Evolutionary conservation across 2,113 vertebrate genomes (phyloP), one percentile per base, ranked within the genome.

Genomic region (Brachyhypopomus gauderio): DNA sequence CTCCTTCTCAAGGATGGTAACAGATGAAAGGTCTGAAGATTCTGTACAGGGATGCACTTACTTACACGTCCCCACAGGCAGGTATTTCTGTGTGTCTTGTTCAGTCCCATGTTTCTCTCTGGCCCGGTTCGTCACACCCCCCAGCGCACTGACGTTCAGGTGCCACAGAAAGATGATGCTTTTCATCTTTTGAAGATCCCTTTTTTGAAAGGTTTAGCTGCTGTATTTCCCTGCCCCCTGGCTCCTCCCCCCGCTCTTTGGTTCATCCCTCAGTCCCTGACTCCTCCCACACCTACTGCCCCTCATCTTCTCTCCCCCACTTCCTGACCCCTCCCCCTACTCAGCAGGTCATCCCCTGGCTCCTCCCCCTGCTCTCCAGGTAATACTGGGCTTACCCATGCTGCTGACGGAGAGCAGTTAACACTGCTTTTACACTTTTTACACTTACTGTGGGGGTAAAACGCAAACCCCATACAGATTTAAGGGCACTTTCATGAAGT

Each of bases 391-490:
- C 56, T 20, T 45, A 52, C 78, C 16, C 75, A 67, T 30, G 55
- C 63, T 78, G 75, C 58, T 41, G 58, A 36, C 70, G 75, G 45
- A 80, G 84, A 81, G 58, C 85, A 58, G 34, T 74, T 80, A 64
- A 78, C 67, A 64, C 74, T 63, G 56, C 73, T 77, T n/a, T n/a
- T n/a, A n/a, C n/a, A n/a, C n/a, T n/a, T n/a, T n/a, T n/a, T n/a
- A n/a, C n/a, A n/a, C n/a, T n/a, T n/a, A n/a, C n/a, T n/a, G n/a
- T n/a, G n/a, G 34, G 66, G 30, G 58, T 9, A 7, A 72, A 48
- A 41, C 16, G 22, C 4, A 20, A n/a, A 0, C 27, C n/a, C 59
- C 12, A 38, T 23, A 45, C 55, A 60, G 45, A 0, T 20, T 3
- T 22, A 71, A 9, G 38, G 45, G 16, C 55, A 79, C n/a, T 66